Percentiles rank a stretch among this genome's conserved stretches.
phyloP scores from a whole-genome alignment of 2,113 vertebrate genomes.

The Perccottus glenii region DNA sequence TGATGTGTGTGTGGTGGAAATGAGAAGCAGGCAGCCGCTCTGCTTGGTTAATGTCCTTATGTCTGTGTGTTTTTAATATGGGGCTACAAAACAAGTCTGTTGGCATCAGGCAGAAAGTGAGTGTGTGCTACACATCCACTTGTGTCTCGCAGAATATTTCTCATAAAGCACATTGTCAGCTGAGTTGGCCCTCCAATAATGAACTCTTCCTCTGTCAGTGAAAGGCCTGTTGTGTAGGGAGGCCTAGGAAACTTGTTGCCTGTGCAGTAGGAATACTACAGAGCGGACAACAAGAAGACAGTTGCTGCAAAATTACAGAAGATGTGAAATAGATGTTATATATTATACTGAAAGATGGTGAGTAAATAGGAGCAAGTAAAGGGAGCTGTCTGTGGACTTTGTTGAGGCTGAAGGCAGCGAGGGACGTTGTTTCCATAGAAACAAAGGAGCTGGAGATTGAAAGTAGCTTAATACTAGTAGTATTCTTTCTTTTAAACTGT shows the following conservation, averaged over 20 bases:
- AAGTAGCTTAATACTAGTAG: conserved; percentile 59
- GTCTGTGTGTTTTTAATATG: conserved; percentile 76
- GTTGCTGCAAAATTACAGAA: conserved; percentile 1
- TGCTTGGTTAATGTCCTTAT: conserved; percentile 74
- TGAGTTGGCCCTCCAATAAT: conserved; percentile 56
- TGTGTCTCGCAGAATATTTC: conserved; percentile 63
- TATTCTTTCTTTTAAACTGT: conserved; percentile 49
- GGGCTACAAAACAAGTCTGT: conserved; percentile 77
- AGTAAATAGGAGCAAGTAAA: conserved; percentile 21
- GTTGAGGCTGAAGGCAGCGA: conserved; percentile 38
- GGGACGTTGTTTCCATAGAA: conserved; percentile 62
- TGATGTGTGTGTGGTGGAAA: conserved; percentile 64
- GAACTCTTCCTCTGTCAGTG: conserved; percentile 66
- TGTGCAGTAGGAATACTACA: conserved; percentile 13
- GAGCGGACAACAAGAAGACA: conserved; percentile 1
- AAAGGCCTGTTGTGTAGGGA: conserved; percentile 66
- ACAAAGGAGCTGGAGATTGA: conserved; percentile 44
- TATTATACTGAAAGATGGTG: too few species aligned
- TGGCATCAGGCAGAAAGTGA: conserved; percentile 61
- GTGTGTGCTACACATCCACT: conserved; percentile 45
- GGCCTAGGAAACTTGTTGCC: conserved; percentile 59
- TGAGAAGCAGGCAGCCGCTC: conserved; percentile 76
- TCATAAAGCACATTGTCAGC: conserved; percentile 67
- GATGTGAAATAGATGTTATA: not conserved
- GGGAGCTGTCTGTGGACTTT: conserved; percentile 14